A percentile compares a stretch with the other conserved stretches of the same genome.
phyloP scores from a whole-genome alignment of 2,113 vertebrate genomes.

The Ivindomyrus marchei region DNA sequence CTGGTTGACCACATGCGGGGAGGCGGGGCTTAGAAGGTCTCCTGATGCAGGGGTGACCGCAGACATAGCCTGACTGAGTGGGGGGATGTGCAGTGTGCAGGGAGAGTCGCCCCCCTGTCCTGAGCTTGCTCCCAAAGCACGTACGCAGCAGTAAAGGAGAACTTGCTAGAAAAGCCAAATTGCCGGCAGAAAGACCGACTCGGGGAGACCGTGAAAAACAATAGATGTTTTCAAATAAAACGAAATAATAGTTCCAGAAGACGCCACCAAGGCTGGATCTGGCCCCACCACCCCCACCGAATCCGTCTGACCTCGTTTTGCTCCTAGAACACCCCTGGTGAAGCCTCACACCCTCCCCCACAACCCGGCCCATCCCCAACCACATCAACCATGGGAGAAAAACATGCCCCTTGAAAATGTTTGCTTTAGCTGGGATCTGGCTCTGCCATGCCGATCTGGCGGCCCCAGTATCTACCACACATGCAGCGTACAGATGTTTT shows the following conservation, averaged over 20 bases:
- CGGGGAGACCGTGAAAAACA: neutral
- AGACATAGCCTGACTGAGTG: neutral
- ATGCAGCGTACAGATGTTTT: slow-evolving; percentile 47
- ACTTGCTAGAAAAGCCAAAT: neutral
- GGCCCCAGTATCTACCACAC: slow-evolving; percentile 38
- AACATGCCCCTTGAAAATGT: slow-evolving; percentile 37
- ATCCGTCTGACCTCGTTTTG: slow-evolving; percentile 21
- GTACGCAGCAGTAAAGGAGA: neutral
- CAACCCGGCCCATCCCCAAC: slow-evolving; percentile 5
- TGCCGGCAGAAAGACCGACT: neutral
- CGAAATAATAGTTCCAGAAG: neutral
- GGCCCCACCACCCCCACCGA: slow-evolving; percentile 1
- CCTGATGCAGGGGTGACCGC: neutral
- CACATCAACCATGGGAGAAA: slow-evolving; percentile 37
- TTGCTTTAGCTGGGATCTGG: slow-evolving; percentile 42
- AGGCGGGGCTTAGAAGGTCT: slow-evolving; percentile 34
- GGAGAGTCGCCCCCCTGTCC: neutral
- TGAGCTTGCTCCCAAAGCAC: neutral
- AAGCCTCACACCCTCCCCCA: neutral
- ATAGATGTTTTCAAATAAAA: slow-evolving; percentile 17
- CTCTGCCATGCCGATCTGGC: slow-evolving; percentile 17
- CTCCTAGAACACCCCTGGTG: slow-evolving; percentile 13
- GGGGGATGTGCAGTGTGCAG: neutral
- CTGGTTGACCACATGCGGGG: slow-evolving; percentile 28
- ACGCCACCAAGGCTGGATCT: neutral